phyloP scores from a whole-genome alignment of 2,888 invertebrate species.

The Thera obeliscata region DNA sequence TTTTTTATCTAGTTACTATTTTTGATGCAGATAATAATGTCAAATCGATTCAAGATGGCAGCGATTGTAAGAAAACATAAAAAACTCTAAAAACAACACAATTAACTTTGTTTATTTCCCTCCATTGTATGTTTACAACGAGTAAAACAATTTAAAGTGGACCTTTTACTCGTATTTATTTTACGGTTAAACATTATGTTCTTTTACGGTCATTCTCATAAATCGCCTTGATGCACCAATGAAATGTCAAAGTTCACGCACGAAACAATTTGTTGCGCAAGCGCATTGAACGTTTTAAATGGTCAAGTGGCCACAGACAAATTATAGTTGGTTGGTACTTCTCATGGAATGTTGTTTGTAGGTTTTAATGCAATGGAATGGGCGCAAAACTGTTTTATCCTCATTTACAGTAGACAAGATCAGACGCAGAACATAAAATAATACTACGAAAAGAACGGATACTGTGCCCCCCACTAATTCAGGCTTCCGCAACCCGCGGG shows the following conservation, averaged over 20 bases:
- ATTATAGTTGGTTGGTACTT: not conserved
- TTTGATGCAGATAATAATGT: not conserved
- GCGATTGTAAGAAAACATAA: not conserved
- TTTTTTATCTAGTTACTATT: not conserved
- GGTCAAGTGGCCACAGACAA: slow-evolving; percentile 22
- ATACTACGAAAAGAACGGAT: too few species aligned
- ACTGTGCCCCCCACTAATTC: too few species aligned
- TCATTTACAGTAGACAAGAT: not conserved
- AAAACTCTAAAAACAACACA: not conserved
- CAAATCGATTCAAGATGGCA: not conserved
- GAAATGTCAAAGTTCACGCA: slow-evolving; percentile 37
- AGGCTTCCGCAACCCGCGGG: too few species aligned
- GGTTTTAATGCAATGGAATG: slow-evolving; percentile 3
- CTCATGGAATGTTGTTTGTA: slow-evolving; percentile 4
- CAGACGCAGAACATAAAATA: too few species aligned
- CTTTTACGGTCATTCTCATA: slow-evolving; percentile 25
- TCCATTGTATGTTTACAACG: slow-evolving; percentile 1
- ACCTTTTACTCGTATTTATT: slow-evolving; percentile 13
- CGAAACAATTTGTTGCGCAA: slow-evolving; percentile 49
- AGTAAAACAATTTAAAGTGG: slow-evolving; percentile 16
- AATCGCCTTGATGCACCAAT: slow-evolving; percentile 32
- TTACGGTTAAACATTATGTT: slow-evolving; percentile 2
- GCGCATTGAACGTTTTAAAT: slow-evolving; percentile 41
- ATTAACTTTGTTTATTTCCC: not conserved
- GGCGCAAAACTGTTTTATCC: not conserved